A percentile compares a stretch with the other conserved stretches of the same genome.
Conservation (phyloP, 2,113 vertebrate species). For the Corapipo altera region DNA sequence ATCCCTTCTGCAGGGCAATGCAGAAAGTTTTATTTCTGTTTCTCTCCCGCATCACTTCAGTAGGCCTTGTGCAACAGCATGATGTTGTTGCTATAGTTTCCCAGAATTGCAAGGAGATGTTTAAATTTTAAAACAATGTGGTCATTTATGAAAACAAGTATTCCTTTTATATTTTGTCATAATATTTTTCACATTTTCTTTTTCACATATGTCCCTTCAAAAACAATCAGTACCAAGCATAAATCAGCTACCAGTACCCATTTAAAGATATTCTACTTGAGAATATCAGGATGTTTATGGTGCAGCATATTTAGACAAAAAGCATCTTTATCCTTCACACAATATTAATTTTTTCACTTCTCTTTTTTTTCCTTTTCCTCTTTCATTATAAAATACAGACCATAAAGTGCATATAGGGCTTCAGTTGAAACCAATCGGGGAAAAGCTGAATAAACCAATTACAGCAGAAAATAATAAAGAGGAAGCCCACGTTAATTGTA, state of each 20-base stretch:
- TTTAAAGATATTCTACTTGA: slow-evolving; percentile 31
- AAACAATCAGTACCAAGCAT: not conserved
- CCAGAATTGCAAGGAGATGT: not conserved
- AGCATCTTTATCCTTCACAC: not conserved
- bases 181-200: slow-evolving; percentile 4
- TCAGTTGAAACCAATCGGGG: not conserved
- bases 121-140: slow-evolving; percentile 20
- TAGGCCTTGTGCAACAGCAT: not conserved
- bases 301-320: not conserved
- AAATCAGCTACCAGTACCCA: not conserved
- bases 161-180: not conserved
- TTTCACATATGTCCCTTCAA: not conserved
- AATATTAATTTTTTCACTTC: not conserved
- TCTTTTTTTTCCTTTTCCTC: not conserved
- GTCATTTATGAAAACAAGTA: slow-evolving; percentile 6
- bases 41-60: not conserved
- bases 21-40: not conserved
- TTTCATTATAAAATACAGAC: not conserved
- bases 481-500: not conserved
- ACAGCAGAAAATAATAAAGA: not conserved
- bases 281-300: slow-evolving; percentile 12
- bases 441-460: not conserved
- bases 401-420: not conserved
- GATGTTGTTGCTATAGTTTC: not conserved
- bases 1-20: not conserved